Conservation (phyloP, 2,797 vertebrate species). For the Ficedula albicollis region DNA sequence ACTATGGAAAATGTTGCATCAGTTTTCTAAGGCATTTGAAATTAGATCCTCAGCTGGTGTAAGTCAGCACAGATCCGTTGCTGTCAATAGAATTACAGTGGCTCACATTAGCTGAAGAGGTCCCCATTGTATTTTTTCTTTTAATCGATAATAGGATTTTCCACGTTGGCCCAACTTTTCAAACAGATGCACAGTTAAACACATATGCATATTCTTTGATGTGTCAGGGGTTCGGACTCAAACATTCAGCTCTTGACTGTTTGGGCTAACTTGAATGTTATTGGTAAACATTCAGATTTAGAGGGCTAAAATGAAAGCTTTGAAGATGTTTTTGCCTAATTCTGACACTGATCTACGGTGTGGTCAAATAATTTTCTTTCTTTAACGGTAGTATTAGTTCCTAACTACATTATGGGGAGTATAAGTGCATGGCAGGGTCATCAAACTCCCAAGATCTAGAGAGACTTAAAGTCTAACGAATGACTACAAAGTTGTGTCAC, state of each 20-base stretch:
- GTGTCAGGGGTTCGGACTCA: neutral
- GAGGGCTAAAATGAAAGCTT: neutral
- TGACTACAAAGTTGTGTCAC: neutral
- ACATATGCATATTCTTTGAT: neutral
- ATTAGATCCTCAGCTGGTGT: slow-evolving; percentile 21
- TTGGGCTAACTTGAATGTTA: neutral
- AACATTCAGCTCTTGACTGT: neutral
- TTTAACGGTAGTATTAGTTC: neutral
- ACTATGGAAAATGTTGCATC: neutral
- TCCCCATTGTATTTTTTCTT: neutral
- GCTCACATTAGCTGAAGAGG: slow-evolving; percentile 4
- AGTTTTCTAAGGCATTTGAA: slow-evolving; percentile 38
- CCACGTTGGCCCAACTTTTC: neutral
- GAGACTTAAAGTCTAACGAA: neutral
- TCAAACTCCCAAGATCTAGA: neutral
- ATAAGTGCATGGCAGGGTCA: neutral
- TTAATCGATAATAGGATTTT: slow-evolving; percentile 15
- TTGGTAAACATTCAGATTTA: neutral
- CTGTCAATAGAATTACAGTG: slow-evolving; percentile 43
- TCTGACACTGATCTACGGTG: neutral
- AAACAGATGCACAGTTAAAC: slow-evolving; percentile 13
- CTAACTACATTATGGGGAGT: neutral
- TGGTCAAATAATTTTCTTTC: neutral
- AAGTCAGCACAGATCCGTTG: neutral
- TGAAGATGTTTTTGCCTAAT: neutral